These are phyloP conservation scores for Dolichallabes microphthalmus DNA, from an alignment of 2,113 vertebrate genomes.

Conservation along the genomic window DNA sequence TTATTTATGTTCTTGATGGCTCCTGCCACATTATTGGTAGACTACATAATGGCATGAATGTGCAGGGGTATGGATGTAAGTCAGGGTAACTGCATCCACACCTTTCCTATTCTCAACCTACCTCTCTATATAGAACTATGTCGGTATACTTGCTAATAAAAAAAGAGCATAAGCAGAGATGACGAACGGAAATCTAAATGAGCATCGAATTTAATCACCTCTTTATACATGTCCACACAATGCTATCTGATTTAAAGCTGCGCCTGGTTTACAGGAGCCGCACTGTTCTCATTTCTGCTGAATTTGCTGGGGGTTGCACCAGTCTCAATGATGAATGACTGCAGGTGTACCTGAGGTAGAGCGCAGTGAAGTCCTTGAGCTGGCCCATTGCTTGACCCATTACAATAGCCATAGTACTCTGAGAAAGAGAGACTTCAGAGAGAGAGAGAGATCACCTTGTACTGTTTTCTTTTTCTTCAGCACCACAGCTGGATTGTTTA, in stretches of 20 bases:
- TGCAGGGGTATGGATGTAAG: background rate
- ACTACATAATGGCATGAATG: background rate
- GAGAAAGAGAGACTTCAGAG: background rate
- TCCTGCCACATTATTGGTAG: background rate
- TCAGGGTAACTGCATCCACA: background rate
- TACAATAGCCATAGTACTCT: background rate
- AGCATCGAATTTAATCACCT: background rate
- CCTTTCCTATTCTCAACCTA: background rate
- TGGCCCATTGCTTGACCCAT: slow-evolving; percentile 27
- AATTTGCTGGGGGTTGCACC: background rate
- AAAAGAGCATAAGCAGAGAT: background rate
- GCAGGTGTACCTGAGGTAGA: slow-evolving; percentile 50
- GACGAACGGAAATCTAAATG: background rate
- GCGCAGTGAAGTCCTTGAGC: slow-evolving; percentile 22
- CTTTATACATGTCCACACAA: background rate
- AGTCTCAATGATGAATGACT: slow-evolving; percentile 56
- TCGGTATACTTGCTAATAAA: background rate
- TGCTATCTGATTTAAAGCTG: background rate
- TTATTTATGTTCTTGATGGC: background rate
- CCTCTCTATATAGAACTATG: background rate
- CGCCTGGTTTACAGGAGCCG: background rate
- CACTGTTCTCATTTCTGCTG: slow-evolving; percentile 32
- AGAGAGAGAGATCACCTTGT: background rate
- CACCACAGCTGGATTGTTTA: background rate
- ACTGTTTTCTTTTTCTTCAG: background rate